Percentiles rank a stretch among this genome's conserved stretches.
phyloP scores from a whole-genome alignment of 2,888 invertebrate genomes.

The Entomobrya proxima region DNA sequence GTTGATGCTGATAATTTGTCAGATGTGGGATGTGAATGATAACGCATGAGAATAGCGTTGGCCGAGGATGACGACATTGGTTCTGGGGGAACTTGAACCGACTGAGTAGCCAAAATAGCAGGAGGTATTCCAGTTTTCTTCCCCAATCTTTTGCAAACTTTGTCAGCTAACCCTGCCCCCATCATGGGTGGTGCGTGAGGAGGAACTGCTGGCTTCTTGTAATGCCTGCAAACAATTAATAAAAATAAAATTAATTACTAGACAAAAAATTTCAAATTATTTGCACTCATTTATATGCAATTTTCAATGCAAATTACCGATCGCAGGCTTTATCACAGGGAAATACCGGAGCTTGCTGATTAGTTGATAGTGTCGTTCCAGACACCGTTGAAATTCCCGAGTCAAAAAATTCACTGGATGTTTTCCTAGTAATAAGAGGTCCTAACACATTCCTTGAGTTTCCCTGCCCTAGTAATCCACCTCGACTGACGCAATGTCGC shows the following conservation, averaged over 20 bases:
- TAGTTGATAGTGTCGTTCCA: conserved; percentile 79
- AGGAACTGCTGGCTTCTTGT: conserved; percentile 10
- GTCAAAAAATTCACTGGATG: conserved; percentile 85
- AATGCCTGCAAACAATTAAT: conserved; percentile 54
- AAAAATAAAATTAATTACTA: no score
- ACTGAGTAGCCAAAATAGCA: conserved; percentile 29
- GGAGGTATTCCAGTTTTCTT: conserved; percentile 49
- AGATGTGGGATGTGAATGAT: conserved; percentile 65
- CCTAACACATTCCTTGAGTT: conserved; percentile 52
- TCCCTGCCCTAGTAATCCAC: conserved; percentile 41
- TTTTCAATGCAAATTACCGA: conserved; percentile 34
- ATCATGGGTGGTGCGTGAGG: conserved; percentile 39
- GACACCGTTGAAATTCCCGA: conserved; percentile 88
- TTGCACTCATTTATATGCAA: background rate
- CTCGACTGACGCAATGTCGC: conserved; percentile 48
- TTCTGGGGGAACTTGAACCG: conserved; percentile 40
- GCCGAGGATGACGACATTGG: conserved; percentile 46
- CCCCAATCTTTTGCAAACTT: conserved; percentile 55
- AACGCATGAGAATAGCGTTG: conserved; percentile 15
- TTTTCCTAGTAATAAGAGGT: conserved; percentile 80
- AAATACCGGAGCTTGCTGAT: conserved; percentile 47
- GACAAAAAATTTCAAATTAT: no score
- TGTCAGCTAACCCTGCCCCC: conserved; percentile 28
- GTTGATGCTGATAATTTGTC: conserved; percentile 75
- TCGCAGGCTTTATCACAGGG: conserved; percentile 58